phyloP scores from a whole-genome alignment of 2,888 invertebrate genomes.

The Drosophila percnosoma region DNA sequence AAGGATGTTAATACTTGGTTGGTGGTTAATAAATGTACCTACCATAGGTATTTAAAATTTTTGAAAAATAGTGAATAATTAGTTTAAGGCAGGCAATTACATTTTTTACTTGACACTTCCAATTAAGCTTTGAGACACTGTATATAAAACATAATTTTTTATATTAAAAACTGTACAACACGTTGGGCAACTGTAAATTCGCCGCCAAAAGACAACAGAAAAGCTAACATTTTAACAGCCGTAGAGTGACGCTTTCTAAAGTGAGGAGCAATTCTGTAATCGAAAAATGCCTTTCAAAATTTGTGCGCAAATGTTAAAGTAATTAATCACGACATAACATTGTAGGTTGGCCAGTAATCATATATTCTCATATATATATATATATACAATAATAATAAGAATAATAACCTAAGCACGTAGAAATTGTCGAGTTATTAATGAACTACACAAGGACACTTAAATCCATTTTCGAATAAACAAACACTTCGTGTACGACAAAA shows the following conservation, averaged over 20 bases:
- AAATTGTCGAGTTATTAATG: neutral
- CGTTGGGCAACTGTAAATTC: conserved; percentile 8
- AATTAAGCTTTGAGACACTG: too few relatives aligned
- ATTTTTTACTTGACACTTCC: too few relatives aligned
- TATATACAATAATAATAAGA: neutral
- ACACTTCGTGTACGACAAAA: neutral
- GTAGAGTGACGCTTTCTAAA: conserved; percentile 12
- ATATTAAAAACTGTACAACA: conserved; percentile 18
- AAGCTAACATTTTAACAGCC: conserved; percentile 11
- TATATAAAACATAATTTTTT: conserved; percentile 17
- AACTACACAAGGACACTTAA: neutral
- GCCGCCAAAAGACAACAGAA: neutral
- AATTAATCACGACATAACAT: neutral
- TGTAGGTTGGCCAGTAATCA: neutral
- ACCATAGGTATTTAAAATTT: too few relatives aligned
- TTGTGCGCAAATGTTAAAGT: neutral
- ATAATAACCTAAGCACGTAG: neutral
- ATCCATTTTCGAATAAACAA: neutral
- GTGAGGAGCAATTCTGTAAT: conserved; percentile 44
- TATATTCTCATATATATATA: too few relatives aligned
- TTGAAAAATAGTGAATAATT: too few relatives aligned
- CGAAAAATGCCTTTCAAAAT: conserved; percentile 18
- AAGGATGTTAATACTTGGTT: too few relatives aligned
- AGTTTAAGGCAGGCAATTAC: too few relatives aligned
- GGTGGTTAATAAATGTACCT: too few relatives aligned